Conservation (phyloP, 2,888 invertebrate species). For the Tachina lurida region DNA sequence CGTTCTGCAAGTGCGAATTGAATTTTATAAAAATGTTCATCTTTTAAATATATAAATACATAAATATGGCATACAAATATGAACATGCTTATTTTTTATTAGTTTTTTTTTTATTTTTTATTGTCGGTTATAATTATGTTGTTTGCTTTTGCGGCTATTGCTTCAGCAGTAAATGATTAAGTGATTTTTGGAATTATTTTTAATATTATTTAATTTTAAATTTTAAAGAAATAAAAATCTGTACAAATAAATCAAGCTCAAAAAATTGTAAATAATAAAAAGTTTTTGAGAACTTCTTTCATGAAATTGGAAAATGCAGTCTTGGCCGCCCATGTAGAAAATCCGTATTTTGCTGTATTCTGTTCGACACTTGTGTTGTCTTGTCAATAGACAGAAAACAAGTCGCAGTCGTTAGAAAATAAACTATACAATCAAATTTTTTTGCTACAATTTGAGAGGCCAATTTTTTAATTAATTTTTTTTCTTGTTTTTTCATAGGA, state of each 20-base stretch:
- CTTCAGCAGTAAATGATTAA: conserved; percentile 26
- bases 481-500: too few species aligned
- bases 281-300: too few species aligned
- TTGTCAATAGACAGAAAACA: too few species aligned
- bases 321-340: too few species aligned
- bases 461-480: too few species aligned
- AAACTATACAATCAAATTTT: too few species aligned
- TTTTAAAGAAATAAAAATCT: background rate
- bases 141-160: conserved; percentile 30
- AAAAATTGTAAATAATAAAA: conserved; percentile 18
- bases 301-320: too few species aligned
- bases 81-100: background rate
- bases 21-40: conserved; percentile 45
- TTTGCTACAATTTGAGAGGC: too few species aligned
- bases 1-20: conserved; percentile 46
- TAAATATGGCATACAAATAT: background rate
- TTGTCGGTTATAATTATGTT: conserved; percentile 13
- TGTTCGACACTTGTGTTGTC: too few species aligned
- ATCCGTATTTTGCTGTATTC: too few species aligned
- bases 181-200: conserved; percentile 47
- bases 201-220: background rate
- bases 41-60: background rate
- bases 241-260: background rate
- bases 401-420: too few species aligned
- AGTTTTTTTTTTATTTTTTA: conserved; percentile 11